Percentiles rank a stretch among this genome's conserved stretches.
phyloP scores from a whole-genome alignment of 2,113 vertebrate species.

The Megaleporinus macrocephalus region DNA sequence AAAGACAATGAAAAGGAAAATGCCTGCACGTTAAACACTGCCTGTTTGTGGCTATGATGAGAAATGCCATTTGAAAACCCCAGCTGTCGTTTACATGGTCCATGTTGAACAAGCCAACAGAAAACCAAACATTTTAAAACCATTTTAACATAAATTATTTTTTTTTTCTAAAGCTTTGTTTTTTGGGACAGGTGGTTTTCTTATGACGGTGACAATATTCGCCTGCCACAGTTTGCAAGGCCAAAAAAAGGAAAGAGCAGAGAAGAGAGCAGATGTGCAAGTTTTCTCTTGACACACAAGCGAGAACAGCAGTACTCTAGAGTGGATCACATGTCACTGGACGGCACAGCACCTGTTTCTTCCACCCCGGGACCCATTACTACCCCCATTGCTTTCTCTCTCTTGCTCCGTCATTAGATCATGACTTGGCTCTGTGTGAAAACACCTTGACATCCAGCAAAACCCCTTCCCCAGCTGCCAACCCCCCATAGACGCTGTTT shows the following conservation, averaged over 20 bases:
- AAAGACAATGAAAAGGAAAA: not conserved
- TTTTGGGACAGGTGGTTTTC: no score
- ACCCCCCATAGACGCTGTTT: conserved; percentile 22
- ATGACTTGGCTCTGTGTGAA: conserved; percentile 35
- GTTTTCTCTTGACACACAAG: conserved; percentile 56
- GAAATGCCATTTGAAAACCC: no score
- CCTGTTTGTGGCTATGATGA: no score
- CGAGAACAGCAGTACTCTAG: conserved; percentile 65
- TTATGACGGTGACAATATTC: not conserved
- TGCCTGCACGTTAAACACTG: no score
- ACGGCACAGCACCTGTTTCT: conserved; percentile 76
- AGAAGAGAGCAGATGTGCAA: conserved; percentile 65
- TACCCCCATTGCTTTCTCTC: not conserved
- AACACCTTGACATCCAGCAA: conserved; percentile 43
- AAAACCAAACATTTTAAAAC: no score
- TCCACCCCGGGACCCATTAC: not conserved
- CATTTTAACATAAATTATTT: no score
- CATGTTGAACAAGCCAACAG: no score
- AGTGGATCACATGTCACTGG: conserved; percentile 66
- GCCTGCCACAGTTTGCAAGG: not conserved
- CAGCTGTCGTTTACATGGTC: no score
- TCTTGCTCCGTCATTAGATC: conserved; percentile 28
- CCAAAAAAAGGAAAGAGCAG: not conserved
- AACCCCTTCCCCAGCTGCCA: conserved; percentile 19
- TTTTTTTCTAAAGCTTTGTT: not conserved